Conservation (phyloP, 2,888 invertebrate species). For the Xestia ashworthii region DNA sequence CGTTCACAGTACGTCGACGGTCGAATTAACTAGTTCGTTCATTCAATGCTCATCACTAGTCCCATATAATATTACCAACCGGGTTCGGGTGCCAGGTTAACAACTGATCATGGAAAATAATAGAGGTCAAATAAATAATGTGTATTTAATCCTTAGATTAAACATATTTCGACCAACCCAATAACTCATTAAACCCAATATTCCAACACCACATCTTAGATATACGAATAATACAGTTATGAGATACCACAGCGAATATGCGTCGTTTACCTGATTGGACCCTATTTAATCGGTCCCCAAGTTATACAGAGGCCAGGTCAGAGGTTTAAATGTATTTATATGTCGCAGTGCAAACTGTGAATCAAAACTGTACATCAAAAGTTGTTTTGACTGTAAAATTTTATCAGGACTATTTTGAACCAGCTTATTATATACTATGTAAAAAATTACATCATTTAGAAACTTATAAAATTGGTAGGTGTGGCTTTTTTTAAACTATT, state of each 20-base stretch:
- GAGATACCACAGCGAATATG: conserved; percentile 12
- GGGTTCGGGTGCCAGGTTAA: background rate
- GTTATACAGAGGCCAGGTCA: conserved; percentile 4
- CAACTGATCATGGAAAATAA: background rate
- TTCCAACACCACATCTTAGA: background rate
- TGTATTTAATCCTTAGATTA: background rate
- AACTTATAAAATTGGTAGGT: too few species aligned
- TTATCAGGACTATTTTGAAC: too few species aligned
- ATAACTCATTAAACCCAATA: conserved; percentile 15
- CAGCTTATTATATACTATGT: too few species aligned
- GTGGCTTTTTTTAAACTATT: too few species aligned
- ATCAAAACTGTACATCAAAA: background rate
- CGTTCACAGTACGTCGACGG: too few species aligned
- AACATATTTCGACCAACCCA: background rate
- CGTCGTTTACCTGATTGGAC: conserved; percentile 30
- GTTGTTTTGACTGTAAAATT: background rate
- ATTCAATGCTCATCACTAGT: too few species aligned
- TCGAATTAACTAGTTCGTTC: too few species aligned
- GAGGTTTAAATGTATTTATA: conserved; percentile 3
- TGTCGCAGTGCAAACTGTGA: background rate
- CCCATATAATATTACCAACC: background rate
- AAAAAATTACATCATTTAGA: too few species aligned
- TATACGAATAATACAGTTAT: conserved; percentile 31
- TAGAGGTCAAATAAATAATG: background rate
- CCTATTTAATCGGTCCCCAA: conserved; percentile 37